Evolutionary conservation across 2,113 vertebrate genomes (phyloP).

Genomic region (Epinephelus fuscoguttatus): DNA sequence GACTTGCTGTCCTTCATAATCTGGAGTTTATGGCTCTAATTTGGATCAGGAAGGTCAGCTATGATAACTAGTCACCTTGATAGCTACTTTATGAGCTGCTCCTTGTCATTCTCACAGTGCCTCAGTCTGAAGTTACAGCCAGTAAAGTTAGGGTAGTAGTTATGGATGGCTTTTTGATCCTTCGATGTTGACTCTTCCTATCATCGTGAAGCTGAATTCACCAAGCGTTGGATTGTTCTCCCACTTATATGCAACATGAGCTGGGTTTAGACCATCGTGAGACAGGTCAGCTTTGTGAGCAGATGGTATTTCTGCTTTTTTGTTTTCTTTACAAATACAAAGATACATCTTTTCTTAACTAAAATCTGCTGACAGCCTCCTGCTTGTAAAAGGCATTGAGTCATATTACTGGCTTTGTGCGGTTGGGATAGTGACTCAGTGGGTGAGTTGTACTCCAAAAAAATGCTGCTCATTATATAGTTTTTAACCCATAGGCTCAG

Average conservation of each 20-base stretch:
- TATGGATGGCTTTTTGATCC: too few relatives aligned
- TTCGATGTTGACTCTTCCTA: too few relatives aligned
- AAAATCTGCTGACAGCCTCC: conserved; percentile 9
- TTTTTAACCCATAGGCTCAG: not conserved
- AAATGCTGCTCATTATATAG: not conserved
- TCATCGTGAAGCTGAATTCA: too few relatives aligned
- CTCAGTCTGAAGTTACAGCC: not conserved
- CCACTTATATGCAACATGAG: too few relatives aligned
- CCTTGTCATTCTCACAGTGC: not conserved
- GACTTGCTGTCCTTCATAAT: not conserved
- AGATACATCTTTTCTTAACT: conserved; percentile 17
- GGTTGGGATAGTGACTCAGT: not conserved
- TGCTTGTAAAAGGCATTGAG: conserved; percentile 16
- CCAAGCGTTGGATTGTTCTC: too few relatives aligned
- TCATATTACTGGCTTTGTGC: conserved; percentile 31
- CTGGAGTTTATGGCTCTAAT: conserved; percentile 9
- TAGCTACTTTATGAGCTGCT: conserved; percentile 1
- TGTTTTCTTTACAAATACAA: not conserved
- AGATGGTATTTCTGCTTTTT: not conserved
- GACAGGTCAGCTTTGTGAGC: not conserved
- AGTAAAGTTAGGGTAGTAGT: not conserved
- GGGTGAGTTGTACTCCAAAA: conserved; percentile 5
- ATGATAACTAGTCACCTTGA: not conserved
- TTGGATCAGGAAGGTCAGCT: conserved; percentile 33
- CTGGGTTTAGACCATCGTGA: too few relatives aligned